Conservation (phyloP, 2,797 vertebrate species). For the Eulemur rubriventer region DNA sequence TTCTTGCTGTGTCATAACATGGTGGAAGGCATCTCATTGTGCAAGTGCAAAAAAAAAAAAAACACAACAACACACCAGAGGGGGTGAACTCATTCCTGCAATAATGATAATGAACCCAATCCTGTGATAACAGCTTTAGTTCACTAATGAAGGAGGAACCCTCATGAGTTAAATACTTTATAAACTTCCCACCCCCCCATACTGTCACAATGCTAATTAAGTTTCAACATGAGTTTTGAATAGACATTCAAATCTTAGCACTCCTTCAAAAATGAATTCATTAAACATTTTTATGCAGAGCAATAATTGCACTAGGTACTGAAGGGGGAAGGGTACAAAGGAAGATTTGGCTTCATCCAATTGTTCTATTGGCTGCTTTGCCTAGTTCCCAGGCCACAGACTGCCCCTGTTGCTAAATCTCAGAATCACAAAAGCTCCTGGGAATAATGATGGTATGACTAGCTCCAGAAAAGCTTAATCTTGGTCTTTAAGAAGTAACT, state of each 20-base stretch:
- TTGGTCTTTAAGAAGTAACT: neutral
- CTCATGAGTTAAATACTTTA: neutral
- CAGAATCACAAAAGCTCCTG: neutral
- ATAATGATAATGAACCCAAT: neutral
- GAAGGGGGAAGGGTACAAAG: neutral
- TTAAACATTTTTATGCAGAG: neutral
- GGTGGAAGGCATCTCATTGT: neutral
- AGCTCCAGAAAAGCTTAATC: neutral
- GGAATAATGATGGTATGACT: neutral
- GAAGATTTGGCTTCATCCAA: neutral
- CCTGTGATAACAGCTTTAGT: neutral
- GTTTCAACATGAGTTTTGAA: neutral
- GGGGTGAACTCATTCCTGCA: neutral
- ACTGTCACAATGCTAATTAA: neutral
- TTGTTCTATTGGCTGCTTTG: neutral
- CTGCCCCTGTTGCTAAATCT: neutral
- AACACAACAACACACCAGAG: no score
- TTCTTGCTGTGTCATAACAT: neutral
- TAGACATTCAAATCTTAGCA: neutral
- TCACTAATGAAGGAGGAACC: neutral
- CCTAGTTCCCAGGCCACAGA: neutral
- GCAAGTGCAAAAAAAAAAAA: neutral
- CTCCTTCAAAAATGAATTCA: constrained; percentile 14
- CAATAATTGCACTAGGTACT: neutral
- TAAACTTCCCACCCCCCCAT: neutral